Conservation (phyloP, 53 echinoderm and acorn worm genomes). For the Patiria pectinifera region DNA sequence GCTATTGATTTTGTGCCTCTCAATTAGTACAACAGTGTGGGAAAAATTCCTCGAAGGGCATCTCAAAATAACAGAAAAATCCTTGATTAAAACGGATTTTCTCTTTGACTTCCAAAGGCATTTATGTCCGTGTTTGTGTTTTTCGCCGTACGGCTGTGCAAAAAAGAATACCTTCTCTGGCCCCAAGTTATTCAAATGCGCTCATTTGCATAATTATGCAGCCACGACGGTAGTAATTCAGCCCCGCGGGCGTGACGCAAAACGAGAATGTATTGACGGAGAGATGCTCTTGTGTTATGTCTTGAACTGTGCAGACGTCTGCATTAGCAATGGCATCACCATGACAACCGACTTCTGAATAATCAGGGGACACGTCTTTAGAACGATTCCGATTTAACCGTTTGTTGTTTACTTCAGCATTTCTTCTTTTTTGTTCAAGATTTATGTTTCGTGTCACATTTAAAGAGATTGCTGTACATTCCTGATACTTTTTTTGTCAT, state of each 20-base stretch:
- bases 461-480: neutral
- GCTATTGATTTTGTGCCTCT: no score
- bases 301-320: slow-evolving; percentile 16
- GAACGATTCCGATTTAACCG: neutral
- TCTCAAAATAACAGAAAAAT: no score
- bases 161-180: neutral
- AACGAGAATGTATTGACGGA: slow-evolving; percentile 35
- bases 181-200: slow-evolving; percentile 7
- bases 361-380: neutral
- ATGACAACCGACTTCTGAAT: slow-evolving; percentile 23
- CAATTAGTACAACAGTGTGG: no score
- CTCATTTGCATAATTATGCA: neutral
- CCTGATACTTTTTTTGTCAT: neutral
- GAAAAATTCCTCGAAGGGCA: no score
- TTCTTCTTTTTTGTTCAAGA: neutral
- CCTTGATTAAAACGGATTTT: no score
- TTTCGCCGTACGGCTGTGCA: neutral
- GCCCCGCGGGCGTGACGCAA: slow-evolving; percentile 34
- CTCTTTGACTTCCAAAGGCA: neutral
- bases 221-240: neutral
- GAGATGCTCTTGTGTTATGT: neutral
- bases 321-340: slow-evolving; percentile 6
- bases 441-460: neutral
- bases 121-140: no score
- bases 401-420: neutral